These are phyloP conservation scores for Episyrphus balteatus DNA, from an alignment of 1,140 invertebrate species.

Conservation along the genomic window DNA sequence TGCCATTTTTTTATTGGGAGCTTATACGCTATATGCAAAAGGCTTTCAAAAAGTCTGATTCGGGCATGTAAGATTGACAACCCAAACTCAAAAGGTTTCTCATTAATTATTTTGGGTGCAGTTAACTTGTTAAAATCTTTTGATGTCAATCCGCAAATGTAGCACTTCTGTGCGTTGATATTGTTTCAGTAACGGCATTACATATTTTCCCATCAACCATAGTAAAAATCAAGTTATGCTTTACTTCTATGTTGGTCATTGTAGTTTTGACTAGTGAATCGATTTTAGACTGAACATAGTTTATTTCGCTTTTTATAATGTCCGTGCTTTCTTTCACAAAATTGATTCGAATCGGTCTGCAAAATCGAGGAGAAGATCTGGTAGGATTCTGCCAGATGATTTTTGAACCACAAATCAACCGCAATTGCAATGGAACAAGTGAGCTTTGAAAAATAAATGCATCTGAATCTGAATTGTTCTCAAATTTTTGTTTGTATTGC, in stretches of 20 bases:
- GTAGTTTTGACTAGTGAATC: background rate
- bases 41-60: too few relatives aligned
- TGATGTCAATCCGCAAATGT: too few relatives aligned
- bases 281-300: background rate
- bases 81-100: too few relatives aligned
- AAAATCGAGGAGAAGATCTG: slow-evolving; percentile 16
- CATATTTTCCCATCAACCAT: too few relatives aligned
- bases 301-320: slow-evolving; percentile 9
- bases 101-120: too few relatives aligned
- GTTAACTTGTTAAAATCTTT: too few relatives aligned
- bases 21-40: too few relatives aligned
- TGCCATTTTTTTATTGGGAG: too few relatives aligned
- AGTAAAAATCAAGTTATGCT: too few relatives aligned
- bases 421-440: slow-evolving; percentile 23
- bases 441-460: slow-evolving; percentile 19
- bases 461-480: slow-evolving; percentile 13
- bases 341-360: slow-evolving; percentile 16
- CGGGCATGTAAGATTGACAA: too few relatives aligned
- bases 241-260: background rate
- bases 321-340: slow-evolving; percentile 15
- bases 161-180: too few relatives aligned
- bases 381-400: slow-evolving; percentile 22
- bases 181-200: too few relatives aligned
- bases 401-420: slow-evolving; percentile 11
- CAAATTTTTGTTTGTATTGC: slow-evolving; percentile 20